Base-by-base conservation (phyloP, 2,888 invertebrate genomes). In the Heliconius ismenius region DNA sequence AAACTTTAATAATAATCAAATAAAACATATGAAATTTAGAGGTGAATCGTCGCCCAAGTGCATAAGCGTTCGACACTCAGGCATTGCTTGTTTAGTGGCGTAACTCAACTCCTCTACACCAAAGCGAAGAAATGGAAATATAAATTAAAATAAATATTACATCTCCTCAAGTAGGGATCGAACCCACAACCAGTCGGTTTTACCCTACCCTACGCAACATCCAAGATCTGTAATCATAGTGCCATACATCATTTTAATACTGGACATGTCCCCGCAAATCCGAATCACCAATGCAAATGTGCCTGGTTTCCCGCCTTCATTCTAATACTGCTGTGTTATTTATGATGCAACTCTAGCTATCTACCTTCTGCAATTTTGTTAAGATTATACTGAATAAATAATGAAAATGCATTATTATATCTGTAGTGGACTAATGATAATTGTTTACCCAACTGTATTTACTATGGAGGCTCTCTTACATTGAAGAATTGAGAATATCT, bases 221-320 rank as follows among this genome's bases (percentile, higher is more conserved):
- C 80, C 78, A 80, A 73, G 81, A 81, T 79, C 83, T 83, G 89
- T 87, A 92, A 93, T 94, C 92, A 93, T 90, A 90, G 87, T 81
- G 80, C 91, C 85, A 92, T 93, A 88, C 90, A 92, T 93, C 93
- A 94, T 92, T 89, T 91, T 91, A 93, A 92, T 93, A 92, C 92
- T 90, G 90, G 86, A 88, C 88, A 86, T 89, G 93, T 93, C 93
- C 91, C 88, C 87, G 90, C 91, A 91, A 92, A 92, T 92, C 89
- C 89, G 85, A 90, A 91, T 91, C 88, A 90, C 90, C 89, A 92
- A 91, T 93, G 92, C 93, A 92, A 94, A 94, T 94, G 90, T 89
- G 85, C 84, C 84, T 84, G 86, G 86, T 88, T 86, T 88, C 86
- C 86, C 85, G 87, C 88, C 87, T 89, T 89, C 87, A 84, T 86